Evolutionary conservation across 2,113 vertebrate species (phyloP), one percentile per base, ranked within the genome.

Genomic region (Rhinogobius similis): DNA sequence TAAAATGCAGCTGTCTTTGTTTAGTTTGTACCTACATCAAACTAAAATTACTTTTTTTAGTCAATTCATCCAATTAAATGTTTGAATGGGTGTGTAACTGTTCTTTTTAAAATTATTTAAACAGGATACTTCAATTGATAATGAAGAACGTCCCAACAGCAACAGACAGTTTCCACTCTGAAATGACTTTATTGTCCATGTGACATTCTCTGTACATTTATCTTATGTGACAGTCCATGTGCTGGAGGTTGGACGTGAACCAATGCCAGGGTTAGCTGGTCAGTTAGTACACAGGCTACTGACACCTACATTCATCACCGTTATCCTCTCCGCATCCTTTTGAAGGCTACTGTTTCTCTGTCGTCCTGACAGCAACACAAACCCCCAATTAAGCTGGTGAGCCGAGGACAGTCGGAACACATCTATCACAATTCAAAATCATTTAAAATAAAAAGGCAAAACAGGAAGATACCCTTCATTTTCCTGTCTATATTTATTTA

Each of bases 241-340:
- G 21, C 6, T 63, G 43, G 43, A 16, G 14, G 10, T 2, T 32
- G 18, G 14, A 36, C 2, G 2, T 36, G 29, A 20, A 38, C 29
- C 18, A n/a, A n/a, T 36, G 58, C 1, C 5, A 36, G 32, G 29
- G 29, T 77, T 50, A 72, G 65, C 24, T 10, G 27, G 67, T 71
- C 73, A 73, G 59, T 64, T 73, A 72, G 61, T 65, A 27, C 38
- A 18, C 38, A 32, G 20, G 62, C 68, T 55, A 21, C 62, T 59
- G 66, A 76, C 81, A 80, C 67, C 41, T 6, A 6, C 67, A 68
- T 84, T 76, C 48, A 64, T 85, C 82, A 73, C 68, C 71, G 81
- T 81, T 80, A 86, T 65, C 61, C 69, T 32, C 50, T 52, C 7
- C 0, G 63, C 63, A 68, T n/a, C n/a, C n/a, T n/a, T n/a, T n/a